phyloP scores from a whole-genome alignment of 2,113 vertebrate genomes.

The Amblyornis subalaris region DNA sequence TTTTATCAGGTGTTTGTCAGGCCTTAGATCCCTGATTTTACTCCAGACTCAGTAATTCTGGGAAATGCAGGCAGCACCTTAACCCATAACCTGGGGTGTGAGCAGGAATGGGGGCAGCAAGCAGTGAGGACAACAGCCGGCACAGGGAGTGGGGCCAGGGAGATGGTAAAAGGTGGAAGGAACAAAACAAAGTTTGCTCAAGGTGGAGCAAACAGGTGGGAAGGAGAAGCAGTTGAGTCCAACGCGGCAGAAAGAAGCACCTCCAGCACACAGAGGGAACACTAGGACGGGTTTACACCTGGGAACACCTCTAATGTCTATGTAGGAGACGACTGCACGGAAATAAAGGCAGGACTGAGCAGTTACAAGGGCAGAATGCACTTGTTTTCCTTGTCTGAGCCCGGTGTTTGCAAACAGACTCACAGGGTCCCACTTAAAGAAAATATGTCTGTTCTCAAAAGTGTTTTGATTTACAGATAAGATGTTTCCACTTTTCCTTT shows the following conservation, averaged over 20 bases:
- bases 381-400: neutral
- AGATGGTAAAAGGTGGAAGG: fast-evolving
- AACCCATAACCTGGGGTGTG: neutral
- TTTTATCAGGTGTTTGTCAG: neutral
- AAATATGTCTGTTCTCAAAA: neutral
- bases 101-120: neutral
- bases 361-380: fast-evolving
- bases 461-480: neutral
- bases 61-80: neutral
- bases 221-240: neutral
- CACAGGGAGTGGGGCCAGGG: fast-evolving
- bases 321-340: neutral
- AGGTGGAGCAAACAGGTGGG: neutral
- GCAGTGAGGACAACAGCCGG: neutral
- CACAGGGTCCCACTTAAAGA: neutral
- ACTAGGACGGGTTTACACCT: fast-evolving
- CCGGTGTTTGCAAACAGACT: neutral
- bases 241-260: fast-evolving
- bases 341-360: neutral
- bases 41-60: neutral
- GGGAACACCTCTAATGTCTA: neutral
- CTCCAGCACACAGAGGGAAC: neutral
- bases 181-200: neutral
- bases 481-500: neutral
- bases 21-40: neutral